These are phyloP conservation scores for Myiotriccus ornatus DNA, from an alignment of 2,797 vertebrate genomes.

Conservation along the genomic window DNA sequence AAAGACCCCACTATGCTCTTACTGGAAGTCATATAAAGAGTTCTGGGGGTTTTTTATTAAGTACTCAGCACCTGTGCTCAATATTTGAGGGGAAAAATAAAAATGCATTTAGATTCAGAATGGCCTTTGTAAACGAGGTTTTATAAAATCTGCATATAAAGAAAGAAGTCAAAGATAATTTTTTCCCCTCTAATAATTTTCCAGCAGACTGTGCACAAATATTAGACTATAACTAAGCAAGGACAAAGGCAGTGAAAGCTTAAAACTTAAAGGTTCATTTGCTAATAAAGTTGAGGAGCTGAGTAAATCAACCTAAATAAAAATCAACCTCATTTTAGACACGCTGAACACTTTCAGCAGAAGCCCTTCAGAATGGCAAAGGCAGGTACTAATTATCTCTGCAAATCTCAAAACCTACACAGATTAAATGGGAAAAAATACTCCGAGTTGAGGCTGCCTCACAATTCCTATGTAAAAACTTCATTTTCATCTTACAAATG, in stretches of 20 bases:
- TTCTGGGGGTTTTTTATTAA: neutral
- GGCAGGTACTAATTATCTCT: neutral
- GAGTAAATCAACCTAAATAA: slow-evolving; percentile 25
- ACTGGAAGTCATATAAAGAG: neutral
- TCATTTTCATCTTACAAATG: neutral
- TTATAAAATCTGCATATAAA: neutral
- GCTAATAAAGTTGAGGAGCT: neutral
- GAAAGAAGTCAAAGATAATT: neutral
- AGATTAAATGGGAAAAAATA: neutral
- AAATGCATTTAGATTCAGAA: neutral
- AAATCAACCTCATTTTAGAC: neutral
- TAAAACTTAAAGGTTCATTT: neutral
- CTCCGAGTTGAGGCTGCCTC: neutral
- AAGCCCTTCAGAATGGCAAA: neutral
- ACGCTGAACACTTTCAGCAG: neutral
- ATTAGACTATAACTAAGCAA: neutral
- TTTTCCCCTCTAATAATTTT: neutral
- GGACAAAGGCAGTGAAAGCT: neutral
- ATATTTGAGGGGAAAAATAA: neutral
- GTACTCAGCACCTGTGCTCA: neutral
- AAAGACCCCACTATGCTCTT: neutral
- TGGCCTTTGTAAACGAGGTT: neutral
- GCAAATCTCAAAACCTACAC: neutral
- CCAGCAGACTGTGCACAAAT: neutral
- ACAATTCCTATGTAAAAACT: neutral